These are phyloP conservation scores for Petaurus breviceps DNA, from an alignment of 2,113 vertebrate genomes.

Conservation along the genomic window DNA sequence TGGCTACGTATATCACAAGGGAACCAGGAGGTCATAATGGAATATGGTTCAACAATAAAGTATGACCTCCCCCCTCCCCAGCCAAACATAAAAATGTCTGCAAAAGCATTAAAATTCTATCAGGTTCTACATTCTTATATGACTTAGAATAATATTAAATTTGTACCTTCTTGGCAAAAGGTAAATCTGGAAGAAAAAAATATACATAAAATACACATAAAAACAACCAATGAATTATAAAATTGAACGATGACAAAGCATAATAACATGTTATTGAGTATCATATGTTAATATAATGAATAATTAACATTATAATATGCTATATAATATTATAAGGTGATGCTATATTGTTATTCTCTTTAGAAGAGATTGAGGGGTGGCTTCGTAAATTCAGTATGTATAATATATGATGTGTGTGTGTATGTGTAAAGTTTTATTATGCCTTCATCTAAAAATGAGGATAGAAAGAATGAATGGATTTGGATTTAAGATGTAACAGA, in stretches of 20 bases:
- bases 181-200: not conserved
- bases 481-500: not conserved
- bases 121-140: conserved; percentile 5
- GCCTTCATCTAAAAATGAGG: not conserved
- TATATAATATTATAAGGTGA: not conserved
- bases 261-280: conserved; percentile 5
- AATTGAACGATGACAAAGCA: conserved; percentile 5
- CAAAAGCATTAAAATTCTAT: not conserved
- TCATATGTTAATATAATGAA: conserved; percentile 5
- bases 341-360: not conserved
- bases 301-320: not conserved
- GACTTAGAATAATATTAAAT: not conserved
- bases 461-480: not conserved
- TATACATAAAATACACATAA: not conserved
- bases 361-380: not conserved
- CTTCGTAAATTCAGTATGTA: not conserved
- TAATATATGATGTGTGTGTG: not conserved
- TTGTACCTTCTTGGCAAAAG: conserved; percentile 10
- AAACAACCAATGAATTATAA: not conserved
- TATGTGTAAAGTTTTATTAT: not conserved
- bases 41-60: not conserved
- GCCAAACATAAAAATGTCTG: not conserved
- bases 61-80: not conserved
- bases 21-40: not conserved
- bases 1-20: not conserved